Evolutionary conservation across 2,797 vertebrate species (phyloP).

Genomic region (Brotula barbata): DNA sequence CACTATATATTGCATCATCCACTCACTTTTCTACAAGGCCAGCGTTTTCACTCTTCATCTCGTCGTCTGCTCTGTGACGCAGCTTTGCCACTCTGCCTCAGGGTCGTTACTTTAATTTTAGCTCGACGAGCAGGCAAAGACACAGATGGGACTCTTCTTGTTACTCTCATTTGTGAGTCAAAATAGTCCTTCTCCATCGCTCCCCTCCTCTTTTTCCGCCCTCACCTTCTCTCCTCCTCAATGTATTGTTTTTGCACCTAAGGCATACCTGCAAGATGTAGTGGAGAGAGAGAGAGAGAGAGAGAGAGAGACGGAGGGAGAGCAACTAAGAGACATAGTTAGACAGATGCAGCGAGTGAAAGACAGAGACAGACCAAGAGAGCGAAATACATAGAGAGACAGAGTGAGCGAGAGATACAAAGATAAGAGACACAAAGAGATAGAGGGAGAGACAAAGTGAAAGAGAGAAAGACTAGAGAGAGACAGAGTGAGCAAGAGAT

Average conservation of each 20-base stretch:
- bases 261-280: slow-evolving; percentile 3
- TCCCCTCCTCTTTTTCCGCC: slow-evolving; percentile 22
- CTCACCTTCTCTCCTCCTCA: background rate
- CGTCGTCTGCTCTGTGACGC: slow-evolving; percentile 54
- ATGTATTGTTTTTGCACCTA: background rate
- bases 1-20: background rate
- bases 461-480: no score
- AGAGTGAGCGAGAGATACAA: no score
- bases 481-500: no score
- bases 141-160: slow-evolving; percentile 69
- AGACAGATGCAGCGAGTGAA: no score
- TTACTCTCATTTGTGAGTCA: slow-evolving; percentile 70
- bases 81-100: slow-evolving; percentile 63
- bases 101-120: slow-evolving; percentile 68
- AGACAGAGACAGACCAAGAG: no score
- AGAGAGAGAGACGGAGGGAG: no score
- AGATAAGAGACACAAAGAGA: no score
- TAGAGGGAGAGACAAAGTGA: no score
- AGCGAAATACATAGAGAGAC: no score
- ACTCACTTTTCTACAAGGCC: slow-evolving; percentile 5
- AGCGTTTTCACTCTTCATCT: slow-evolving; percentile 11
- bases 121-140: slow-evolving; percentile 56
- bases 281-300: no score
- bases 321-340: no score
- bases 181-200: slow-evolving; percentile 39